A percentile compares a stretch with the other conserved stretches of the same genome.
phyloP scores from a whole-genome alignment of 92 coral and sea anemone species.

The Epizoanthus scotinus region DNA sequence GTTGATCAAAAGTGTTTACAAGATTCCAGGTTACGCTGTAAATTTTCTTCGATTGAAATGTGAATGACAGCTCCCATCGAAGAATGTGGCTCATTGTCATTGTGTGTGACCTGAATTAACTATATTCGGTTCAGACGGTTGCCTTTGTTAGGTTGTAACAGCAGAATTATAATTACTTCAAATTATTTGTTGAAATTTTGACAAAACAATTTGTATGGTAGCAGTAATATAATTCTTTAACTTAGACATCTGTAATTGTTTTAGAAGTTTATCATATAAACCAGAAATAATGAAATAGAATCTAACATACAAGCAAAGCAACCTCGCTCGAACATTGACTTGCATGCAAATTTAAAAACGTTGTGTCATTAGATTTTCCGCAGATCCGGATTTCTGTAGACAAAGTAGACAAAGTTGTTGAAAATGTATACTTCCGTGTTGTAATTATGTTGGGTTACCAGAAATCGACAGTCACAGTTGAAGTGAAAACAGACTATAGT shows the following conservation, averaged over 20 bases:
- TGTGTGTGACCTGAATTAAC: neutral
- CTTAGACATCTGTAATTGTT: no score
- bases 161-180: no score
- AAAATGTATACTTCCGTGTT: neutral
- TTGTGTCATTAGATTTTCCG: neutral
- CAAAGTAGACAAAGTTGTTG: no score
- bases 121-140: neutral
- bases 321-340: neutral
- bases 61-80: neutral
- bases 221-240: no score
- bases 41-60: neutral
- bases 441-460: no score
- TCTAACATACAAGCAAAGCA: no score
- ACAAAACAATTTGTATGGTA: no score
- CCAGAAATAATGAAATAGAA: no score
- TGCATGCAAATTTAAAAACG: slow-evolving; percentile 15
- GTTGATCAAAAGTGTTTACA: neutral
- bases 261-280: no score
- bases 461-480: neutral
- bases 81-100: neutral
- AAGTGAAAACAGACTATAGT: neutral
- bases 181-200: no score
- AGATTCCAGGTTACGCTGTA: neutral
- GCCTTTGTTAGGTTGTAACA: neutral
- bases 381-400: neutral